Percentiles rank a stretch among this genome's conserved stretches.
Conservation (phyloP, 2,113 vertebrate genomes). For the Vulpes lagopus region DNA sequence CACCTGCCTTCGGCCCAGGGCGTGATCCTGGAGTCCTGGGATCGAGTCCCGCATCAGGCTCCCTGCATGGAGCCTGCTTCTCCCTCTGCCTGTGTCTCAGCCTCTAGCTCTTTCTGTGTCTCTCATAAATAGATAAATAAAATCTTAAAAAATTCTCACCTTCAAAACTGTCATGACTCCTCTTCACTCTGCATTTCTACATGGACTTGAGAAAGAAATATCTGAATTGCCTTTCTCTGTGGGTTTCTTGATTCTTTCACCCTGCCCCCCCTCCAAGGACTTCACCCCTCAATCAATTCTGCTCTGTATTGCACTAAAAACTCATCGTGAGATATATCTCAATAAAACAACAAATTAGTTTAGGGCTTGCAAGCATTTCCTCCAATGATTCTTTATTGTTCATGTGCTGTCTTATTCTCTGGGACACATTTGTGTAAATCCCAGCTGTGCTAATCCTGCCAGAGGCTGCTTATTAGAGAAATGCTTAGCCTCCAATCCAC, state of each 20-base stretch:
- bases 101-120: too few species aligned
- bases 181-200: neutral
- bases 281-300: neutral
- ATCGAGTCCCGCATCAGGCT: too few species aligned
- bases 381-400: neutral
- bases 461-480: neutral
- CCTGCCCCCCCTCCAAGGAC: neutral
- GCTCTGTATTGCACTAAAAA: neutral
- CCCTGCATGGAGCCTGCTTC: too few species aligned
- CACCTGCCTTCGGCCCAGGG: too few species aligned
- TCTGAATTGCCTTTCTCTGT: neutral
- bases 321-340: neutral
- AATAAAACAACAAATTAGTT: neutral
- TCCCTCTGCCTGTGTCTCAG: too few species aligned
- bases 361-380: neutral
- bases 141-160: neutral
- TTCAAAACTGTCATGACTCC: neutral
- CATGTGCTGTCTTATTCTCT: neutral
- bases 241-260: neutral
- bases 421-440: neutral
- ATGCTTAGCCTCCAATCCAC: neutral
- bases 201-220: neutral
- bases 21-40: too few species aligned
- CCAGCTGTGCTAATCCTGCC: neutral
- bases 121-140: too few species aligned